Evolutionary conservation across 2,888 invertebrate species (phyloP).

Genomic region (Cephalotes varians): DNA sequence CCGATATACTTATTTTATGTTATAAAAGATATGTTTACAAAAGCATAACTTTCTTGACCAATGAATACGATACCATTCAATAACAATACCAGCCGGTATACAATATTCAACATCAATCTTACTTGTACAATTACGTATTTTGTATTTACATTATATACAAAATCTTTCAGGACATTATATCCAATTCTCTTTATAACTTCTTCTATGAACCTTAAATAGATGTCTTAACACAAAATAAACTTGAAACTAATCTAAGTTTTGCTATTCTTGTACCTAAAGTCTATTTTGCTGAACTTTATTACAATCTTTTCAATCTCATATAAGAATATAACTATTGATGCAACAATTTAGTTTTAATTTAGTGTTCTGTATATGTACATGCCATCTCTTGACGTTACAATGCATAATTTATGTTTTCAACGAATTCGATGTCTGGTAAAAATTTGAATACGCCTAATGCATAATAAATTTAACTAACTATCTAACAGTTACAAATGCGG

Average conservation of each 20-base stretch:
- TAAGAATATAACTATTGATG: neutral
- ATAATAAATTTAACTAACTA: neutral
- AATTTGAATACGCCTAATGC: neutral
- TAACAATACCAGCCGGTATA: too few relatives aligned
- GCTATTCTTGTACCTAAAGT: neutral
- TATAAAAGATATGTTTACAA: constrained; percentile 29
- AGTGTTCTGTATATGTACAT: neutral
- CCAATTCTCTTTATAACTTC: neutral
- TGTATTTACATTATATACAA: neutral
- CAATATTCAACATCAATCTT: neutral
- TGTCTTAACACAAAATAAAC: neutral
- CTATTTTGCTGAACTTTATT: neutral
- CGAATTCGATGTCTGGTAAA: neutral
- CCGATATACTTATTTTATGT: constrained; percentile 24
- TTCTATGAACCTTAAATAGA: neutral
- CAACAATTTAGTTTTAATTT: neutral
- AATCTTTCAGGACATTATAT: neutral
- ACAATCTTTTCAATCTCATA: neutral
- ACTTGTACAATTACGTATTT: neutral
- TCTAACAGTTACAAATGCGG: neutral
- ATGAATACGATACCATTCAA: neutral
- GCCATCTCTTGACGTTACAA: neutral
- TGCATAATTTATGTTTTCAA: neutral
- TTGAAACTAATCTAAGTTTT: constrained; percentile 2
- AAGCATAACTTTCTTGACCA: constrained; percentile 10